phyloP scores from a whole-genome alignment of 2,113 vertebrate species.

The Myotis brandtii region DNA sequence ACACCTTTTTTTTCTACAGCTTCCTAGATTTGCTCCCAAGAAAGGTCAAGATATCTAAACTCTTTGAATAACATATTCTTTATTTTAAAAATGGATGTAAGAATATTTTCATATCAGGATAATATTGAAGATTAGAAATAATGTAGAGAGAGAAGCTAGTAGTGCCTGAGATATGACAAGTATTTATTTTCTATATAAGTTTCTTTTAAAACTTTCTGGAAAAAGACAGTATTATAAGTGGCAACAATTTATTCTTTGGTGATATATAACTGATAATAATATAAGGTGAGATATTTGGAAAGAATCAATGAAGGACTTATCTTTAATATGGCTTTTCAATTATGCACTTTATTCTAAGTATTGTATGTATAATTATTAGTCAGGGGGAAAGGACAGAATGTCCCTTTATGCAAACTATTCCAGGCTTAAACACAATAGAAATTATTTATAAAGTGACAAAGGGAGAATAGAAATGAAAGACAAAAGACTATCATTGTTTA shows the following conservation, averaged over 20 bases:
- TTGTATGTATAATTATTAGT: background rate
- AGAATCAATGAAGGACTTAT: background rate
- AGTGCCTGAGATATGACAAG: background rate
- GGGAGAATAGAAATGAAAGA: background rate
- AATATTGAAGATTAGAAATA: background rate
- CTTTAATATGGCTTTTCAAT: background rate
- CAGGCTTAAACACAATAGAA: background rate
- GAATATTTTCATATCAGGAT: background rate
- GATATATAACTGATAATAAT: background rate
- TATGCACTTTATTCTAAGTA: background rate
- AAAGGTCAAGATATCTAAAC: background rate
- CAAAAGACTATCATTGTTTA: background rate
- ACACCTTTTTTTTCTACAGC: background rate
- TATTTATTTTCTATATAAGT: background rate
- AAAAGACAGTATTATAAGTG: background rate
- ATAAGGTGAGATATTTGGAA: slow-evolving; percentile 3
- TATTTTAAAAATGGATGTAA: background rate
- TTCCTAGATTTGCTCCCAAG: background rate
- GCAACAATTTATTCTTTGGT: background rate
- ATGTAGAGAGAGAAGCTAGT: background rate
- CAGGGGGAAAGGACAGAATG: background rate
- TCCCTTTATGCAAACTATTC: background rate
- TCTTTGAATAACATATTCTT: background rate
- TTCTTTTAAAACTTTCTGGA: background rate
- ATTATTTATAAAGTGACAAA: slow-evolving; percentile 11